These are phyloP conservation scores for Parazoanthus darwini DNA, from an alignment of 92 coral and sea anemone species.

Conservation along the genomic window DNA sequence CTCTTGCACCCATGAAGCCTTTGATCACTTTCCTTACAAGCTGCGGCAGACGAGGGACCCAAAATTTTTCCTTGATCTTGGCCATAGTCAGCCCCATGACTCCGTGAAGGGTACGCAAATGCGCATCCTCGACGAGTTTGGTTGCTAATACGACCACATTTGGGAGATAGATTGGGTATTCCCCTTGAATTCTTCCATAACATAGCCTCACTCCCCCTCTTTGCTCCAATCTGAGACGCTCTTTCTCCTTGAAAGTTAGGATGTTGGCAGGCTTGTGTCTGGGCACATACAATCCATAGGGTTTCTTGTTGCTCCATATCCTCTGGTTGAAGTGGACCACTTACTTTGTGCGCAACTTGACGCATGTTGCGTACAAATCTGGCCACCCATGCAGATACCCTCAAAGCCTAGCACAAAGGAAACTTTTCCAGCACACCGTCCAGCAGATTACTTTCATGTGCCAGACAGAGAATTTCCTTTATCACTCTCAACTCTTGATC, in stretches of 20 bases:
- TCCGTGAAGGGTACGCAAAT: neutral
- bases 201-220: neutral
- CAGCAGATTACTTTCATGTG: too few relatives aligned
- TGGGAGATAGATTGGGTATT: neutral
- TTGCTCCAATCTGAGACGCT: neutral
- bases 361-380: too few relatives aligned
- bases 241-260: neutral
- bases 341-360: neutral
- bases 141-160: neutral
- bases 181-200: neutral
- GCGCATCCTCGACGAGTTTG: neutral
- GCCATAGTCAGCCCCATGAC: constrained; percentile 1
- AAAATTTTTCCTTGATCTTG: neutral
- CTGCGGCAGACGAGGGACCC: neutral
- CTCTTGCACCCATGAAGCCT: neutral
- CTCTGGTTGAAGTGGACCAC: neutral
- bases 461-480: too few relatives aligned
- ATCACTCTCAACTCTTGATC: too few relatives aligned
- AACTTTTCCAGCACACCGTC: too few relatives aligned
- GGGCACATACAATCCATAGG: neutral
- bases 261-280: too few relatives aligned
- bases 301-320: neutral
- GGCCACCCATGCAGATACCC: too few relatives aligned
- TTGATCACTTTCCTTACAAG: neutral
- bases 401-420: too few relatives aligned